phyloP scores from a whole-genome alignment of 2,888 invertebrate species.

The Lathronympha strigana region DNA sequence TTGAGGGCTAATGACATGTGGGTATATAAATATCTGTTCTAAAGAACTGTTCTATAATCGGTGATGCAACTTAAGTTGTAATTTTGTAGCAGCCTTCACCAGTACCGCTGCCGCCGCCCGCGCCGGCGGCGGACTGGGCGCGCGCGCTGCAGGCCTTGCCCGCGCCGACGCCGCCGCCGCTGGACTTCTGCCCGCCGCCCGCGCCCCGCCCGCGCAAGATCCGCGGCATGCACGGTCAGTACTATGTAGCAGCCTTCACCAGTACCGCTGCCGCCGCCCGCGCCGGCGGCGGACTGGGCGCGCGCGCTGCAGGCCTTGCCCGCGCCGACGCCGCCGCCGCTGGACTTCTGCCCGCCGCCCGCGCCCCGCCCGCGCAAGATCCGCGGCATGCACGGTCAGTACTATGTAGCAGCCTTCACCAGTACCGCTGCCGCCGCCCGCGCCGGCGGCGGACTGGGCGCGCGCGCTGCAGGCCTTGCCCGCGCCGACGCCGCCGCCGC shows the following conservation, averaged over 20 bases:
- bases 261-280: slow-evolving; percentile 17
- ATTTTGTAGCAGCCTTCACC: background rate
- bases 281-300: slow-evolving; percentile 64
- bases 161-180: slow-evolving; percentile 67
- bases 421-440: slow-evolving; percentile 17
- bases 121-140: slow-evolving; percentile 64
- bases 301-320: slow-evolving; percentile 72
- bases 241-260: background rate
- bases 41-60: too few species aligned
- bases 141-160: slow-evolving; percentile 72
- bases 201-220: slow-evolving; percentile 72
- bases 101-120: slow-evolving; percentile 16
- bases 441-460: slow-evolving; percentile 64
- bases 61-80: too few species aligned
- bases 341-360: slow-evolving; percentile 69
- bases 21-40: too few species aligned
- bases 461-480: slow-evolving; percentile 72
- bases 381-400: slow-evolving; percentile 75
- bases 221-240: slow-evolving; percentile 75
- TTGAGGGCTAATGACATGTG: too few species aligned
- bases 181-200: slow-evolving; percentile 69
- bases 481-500: slow-evolving; percentile 67
- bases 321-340: slow-evolving; percentile 67
- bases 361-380: slow-evolving; percentile 72
- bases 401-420: background rate